Conservation (phyloP, 2,797 vertebrate genomes). For the Apogon talboti region DNA sequence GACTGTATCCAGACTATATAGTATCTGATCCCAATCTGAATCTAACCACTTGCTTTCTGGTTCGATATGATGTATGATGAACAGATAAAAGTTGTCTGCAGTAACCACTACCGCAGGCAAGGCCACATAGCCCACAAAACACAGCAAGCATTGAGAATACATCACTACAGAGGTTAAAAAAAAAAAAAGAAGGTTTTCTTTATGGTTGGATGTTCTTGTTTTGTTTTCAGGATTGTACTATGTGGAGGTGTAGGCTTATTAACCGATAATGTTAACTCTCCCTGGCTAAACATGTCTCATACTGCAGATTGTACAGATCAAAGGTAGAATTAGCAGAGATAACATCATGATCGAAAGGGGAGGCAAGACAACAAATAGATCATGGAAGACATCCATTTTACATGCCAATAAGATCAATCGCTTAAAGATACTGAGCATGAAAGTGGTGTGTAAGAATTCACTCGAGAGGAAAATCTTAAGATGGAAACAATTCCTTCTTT, state of each 20-base stretch:
- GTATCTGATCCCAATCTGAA: slow-evolving; percentile 25
- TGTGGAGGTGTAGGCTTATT: slow-evolving; percentile 45
- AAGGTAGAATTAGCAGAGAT: slow-evolving; percentile 65
- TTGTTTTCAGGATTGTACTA: slow-evolving; percentile 2
- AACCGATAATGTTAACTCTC: slow-evolving; percentile 40
- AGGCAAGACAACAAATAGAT: slow-evolving; percentile 62
- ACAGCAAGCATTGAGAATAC: neutral
- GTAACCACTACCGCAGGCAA: slow-evolving; percentile 27
- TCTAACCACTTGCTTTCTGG: slow-evolving; percentile 30
- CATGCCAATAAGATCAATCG: slow-evolving; percentile 69
- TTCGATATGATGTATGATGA: slow-evolving; percentile 48
- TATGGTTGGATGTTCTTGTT: neutral
- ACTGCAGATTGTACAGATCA: slow-evolving; percentile 56
- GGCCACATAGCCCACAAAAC: slow-evolving; percentile 8
- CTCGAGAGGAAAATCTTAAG: slow-evolving; percentile 29
- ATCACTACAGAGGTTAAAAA: neutral
- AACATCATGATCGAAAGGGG: slow-evolving; percentile 61
- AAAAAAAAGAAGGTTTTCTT: neutral
- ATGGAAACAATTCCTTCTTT: slow-evolving; percentile 43
- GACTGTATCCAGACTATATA: slow-evolving; percentile 25
- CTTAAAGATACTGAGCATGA: slow-evolving; percentile 58
- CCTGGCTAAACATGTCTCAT: slow-evolving; percentile 33
- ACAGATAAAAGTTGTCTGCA: slow-evolving; percentile 42
- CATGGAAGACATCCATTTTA: slow-evolving; percentile 64
- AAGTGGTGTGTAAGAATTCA: slow-evolving; percentile 52